Evolutionary conservation across 2,797 vertebrate genomes (phyloP), one percentile per base, ranked within the genome.

Genomic region (Cyclura pinguis): DNA sequence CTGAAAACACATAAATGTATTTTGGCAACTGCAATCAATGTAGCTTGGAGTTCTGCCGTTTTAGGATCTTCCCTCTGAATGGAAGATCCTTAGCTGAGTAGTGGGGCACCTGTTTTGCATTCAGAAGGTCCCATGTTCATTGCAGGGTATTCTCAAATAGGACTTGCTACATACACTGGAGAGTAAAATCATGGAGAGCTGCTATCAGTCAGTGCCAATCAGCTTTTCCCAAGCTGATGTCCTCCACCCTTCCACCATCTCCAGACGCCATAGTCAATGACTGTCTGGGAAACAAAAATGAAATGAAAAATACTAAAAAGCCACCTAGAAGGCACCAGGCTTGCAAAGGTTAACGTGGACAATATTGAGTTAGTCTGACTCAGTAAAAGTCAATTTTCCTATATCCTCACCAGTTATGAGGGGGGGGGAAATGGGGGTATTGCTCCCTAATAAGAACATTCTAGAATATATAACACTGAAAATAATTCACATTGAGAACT

Each of bases 1-100:
- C 99, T 99, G 95, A 87, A 74, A 83, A 29, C 14, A 76, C 85
- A 64, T 3, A 72, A 22, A 38, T 14, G 87, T 20, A 52, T 67
- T 38, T 32, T 35, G 9, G 0, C 35, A 73, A 47, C 13, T 62
- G 22, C 18, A 55, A 38, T 8, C 5, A 4, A 20, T n/a, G 6
- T 3, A 78, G 6, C 6, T 64, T 67, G 29, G 50, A 27, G 18
- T 32, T 22, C 62, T 38, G 74, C 59, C 50, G 29, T 20, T 7
- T 80, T 13, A 22, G 18, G 59, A 32, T 27, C 38, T 32, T 50
- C 59, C 32, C 35, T 50, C 12, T 52, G n/a, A 87, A 32, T 69
- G 29, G 16, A 87, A n/a, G 3, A 29, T 2, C n/a, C 20, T 32
- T 1, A 29, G 27, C 20, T 47, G 47, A 1, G 38, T 32, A 59